Percentiles rank a stretch among this genome's conserved stretches.
Conservation (phyloP, 2,797 vertebrate genomes). For the Pseudochirops cupreus region DNA sequence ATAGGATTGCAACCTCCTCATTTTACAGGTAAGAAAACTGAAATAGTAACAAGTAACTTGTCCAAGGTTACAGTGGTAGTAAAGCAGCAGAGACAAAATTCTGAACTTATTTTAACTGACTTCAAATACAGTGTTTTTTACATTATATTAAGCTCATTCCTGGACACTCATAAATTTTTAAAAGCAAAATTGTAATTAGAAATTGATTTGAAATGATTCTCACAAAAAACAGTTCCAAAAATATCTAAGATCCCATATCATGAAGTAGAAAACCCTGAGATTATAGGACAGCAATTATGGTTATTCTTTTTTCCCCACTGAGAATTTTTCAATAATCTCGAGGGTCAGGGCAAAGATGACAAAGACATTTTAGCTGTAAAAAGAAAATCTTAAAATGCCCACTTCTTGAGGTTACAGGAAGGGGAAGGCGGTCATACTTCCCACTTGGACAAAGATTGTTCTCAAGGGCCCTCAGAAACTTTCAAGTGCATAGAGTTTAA, state of each 20-base stretch:
- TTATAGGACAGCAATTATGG: no score
- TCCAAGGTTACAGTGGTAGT: neutral
- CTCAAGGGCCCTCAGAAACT: slow-evolving; percentile 38
- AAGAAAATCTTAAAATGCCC: slow-evolving; percentile 3
- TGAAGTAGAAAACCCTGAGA: no score
- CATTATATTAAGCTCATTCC: neutral
- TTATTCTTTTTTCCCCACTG: no score
- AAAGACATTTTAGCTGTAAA: neutral
- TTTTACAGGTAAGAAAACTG: slow-evolving; percentile 37
- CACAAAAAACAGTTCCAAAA: no score
- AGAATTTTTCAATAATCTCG: no score
- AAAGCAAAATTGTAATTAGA: neutral
- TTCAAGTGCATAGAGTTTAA: neutral
- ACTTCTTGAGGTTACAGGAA: slow-evolving; percentile 4
- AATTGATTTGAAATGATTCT: no score
- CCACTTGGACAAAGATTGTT: neutral
- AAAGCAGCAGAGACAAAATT: neutral
- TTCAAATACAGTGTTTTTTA: neutral
- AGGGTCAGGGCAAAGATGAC: no score
- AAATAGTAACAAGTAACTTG: neutral
- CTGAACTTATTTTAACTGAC: neutral
- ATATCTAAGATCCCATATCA: no score
- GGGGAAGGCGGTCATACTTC: slow-evolving; percentile 5
- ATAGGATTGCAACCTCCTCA: slow-evolving; percentile 16
- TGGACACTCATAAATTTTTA: slow-evolving; percentile 9